These are phyloP conservation scores for Dendrolimus punctatus DNA, from an alignment of 1,140 invertebrate species.

Conservation along the genomic window DNA sequence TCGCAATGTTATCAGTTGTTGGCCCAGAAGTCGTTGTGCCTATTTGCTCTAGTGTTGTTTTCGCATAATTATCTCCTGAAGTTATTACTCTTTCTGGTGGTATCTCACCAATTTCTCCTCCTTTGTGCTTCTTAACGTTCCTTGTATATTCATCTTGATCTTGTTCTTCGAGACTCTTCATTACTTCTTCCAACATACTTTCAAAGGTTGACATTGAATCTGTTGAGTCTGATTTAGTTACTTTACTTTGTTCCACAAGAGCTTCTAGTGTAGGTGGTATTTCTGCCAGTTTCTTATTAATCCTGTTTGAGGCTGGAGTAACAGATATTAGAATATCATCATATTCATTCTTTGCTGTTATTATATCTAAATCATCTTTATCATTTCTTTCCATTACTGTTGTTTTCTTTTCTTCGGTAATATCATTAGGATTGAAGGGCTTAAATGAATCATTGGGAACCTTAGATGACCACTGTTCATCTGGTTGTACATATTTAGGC, in stretches of 20 bases:
- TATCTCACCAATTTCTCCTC: conserved; percentile 69
- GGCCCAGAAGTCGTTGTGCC: conserved; percentile 27
- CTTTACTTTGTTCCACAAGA: conserved; percentile 57
- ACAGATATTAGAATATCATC: conserved; percentile 64
- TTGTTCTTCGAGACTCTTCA: conserved; percentile 70
- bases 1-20: conserved; percentile 22
- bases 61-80: conserved; percentile 40
- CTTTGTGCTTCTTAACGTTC: conserved; percentile 67
- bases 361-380: conserved; percentile 56
- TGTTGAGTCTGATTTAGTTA: conserved; percentile 39
- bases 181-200: conserved; percentile 69
- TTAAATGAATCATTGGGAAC: conserved; percentile 72
- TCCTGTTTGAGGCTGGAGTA: conserved; percentile 56
- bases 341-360: conserved; percentile 62
- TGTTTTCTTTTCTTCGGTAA: conserved; percentile 50
- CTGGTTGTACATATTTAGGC: conserved; percentile 55
- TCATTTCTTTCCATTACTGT: conserved; percentile 32
- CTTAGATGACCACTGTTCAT: conserved; percentile 78
- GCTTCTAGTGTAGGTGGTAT: conserved; percentile 62
- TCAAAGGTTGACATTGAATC: conserved; percentile 63
- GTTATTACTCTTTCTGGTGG: conserved; percentile 59
- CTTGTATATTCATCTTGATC: conserved; percentile 65
- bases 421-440: conserved; percentile 70
- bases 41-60: conserved; percentile 26
- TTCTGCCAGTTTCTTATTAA: conserved; percentile 53